Conservation (phyloP, 2,113 vertebrate species). For the Elephantulus edwardii region DNA sequence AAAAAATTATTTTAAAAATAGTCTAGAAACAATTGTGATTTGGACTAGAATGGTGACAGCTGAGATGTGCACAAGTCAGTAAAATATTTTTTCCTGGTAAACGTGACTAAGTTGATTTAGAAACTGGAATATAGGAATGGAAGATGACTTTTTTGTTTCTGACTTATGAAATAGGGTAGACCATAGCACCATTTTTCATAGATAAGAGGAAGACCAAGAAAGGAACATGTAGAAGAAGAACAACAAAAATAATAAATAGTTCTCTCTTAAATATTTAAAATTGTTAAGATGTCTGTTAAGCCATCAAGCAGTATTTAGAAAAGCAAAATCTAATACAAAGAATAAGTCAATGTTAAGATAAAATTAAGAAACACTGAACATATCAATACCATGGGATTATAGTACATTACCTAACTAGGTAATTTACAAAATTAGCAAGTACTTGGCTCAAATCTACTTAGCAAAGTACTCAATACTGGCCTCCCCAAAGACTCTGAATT, state of each 20-base stretch:
- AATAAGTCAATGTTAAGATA: conserved; percentile 25
- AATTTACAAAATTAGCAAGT: background rate
- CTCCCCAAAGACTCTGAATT: background rate
- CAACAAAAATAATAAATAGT: background rate
- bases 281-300: background rate
- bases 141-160: background rate
- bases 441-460: background rate
- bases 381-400: background rate
- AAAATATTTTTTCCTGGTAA: background rate
- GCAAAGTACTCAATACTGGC: background rate
- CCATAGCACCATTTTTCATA: background rate
- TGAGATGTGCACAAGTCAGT: background rate
- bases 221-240: background rate
- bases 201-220: background rate
- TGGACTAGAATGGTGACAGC: background rate
- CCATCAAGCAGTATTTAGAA: background rate
- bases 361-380: background rate
- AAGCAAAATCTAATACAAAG: background rate
- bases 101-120: background rate
- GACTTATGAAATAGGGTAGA: background rate
- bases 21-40: background rate
- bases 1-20: background rate
- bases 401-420: background rate
- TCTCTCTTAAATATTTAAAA: conserved; percentile 15
- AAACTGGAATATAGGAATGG: background rate